Evolutionary conservation across 1,140 invertebrate genomes (phyloP), one percentile per base, ranked within the genome.

Genomic region (Dreissena polymorpha): DNA sequence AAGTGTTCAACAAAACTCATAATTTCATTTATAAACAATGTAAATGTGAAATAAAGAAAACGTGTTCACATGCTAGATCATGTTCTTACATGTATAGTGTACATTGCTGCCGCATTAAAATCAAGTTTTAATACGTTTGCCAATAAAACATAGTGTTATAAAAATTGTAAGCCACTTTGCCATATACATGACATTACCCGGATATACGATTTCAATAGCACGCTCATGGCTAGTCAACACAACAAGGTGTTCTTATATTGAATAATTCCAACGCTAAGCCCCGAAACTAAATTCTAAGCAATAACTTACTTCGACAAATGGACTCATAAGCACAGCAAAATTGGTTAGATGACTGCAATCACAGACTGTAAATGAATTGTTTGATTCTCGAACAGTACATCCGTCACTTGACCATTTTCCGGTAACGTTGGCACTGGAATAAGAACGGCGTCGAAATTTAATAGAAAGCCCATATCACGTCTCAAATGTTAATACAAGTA

Each of bases 301-400:
- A 8, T 39, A 8, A 65, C 64, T 78, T 79, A 86, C 75, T 39
- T 72, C 73, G 50, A 51, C 72, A 13, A 63, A 71, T 29, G 80
- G 79, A 65, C 75, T 83, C 88, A 90, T 88, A 12, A 90, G 73
- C 13, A 90, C 95, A 21, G 97, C 98, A 93, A 99, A 99, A 93
- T 99, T 98, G 18, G 98, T 99, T 21, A 99, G 93, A 93, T 99
- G 98, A 88, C 97, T 96, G 92, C 98, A 99, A 73, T 95, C 94
- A 93, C 98, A 99, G 7, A 75, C 65, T 10, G 81, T 83, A 10
- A 51, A 10, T 2, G 67, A n/a, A 60, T 74, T 55, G 25, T 0
- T 23, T 0, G 80, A 74, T 3, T 71, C 74, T 18, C 16, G n/a
- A 6, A 83, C 49, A 0, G 10, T 10, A 50, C 80, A 83, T 7